phyloP scores from a whole-genome alignment of 2,888 invertebrate genomes.

The Elysia crispata region DNA sequence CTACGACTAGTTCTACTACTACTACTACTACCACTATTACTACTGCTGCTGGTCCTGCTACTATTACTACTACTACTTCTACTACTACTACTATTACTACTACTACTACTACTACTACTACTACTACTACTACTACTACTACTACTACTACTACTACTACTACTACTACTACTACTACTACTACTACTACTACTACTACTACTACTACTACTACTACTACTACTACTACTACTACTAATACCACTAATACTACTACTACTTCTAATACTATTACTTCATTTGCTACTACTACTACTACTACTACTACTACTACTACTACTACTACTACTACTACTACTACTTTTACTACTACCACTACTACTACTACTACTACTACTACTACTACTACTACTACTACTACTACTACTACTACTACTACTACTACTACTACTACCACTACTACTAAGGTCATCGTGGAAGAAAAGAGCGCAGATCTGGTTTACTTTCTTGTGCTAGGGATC shows the following conservation, averaged over 20 bases:
- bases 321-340: constrained; percentile 30
- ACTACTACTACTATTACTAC: neutral
- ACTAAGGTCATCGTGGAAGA: too few relatives aligned
- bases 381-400: constrained; percentile 27
- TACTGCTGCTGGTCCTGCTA: too few relatives aligned
- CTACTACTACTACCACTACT: constrained; percentile 21
- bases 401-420: constrained; percentile 27
- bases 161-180: constrained; percentile 15
- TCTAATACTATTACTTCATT: too few relatives aligned
- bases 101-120: neutral
- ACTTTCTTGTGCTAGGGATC: too few relatives aligned
- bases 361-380: constrained; percentile 26
- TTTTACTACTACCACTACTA: constrained; percentile 22
- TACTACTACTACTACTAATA: too few relatives aligned
- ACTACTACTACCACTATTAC: constrained; percentile 1
- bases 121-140: constrained; percentile 19
- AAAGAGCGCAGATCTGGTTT: too few relatives aligned
- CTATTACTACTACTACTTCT: neutral
- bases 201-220: constrained; percentile 19
- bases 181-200: constrained; percentile 20
- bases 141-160: constrained; percentile 12
- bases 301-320: constrained; percentile 14
- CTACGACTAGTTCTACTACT: neutral
- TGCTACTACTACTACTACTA: too few relatives aligned
- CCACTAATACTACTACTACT: too few relatives aligned